Evolutionary conservation across 2,888 invertebrate species (phyloP).

Genomic region (Pollenia amentaria): DNA sequence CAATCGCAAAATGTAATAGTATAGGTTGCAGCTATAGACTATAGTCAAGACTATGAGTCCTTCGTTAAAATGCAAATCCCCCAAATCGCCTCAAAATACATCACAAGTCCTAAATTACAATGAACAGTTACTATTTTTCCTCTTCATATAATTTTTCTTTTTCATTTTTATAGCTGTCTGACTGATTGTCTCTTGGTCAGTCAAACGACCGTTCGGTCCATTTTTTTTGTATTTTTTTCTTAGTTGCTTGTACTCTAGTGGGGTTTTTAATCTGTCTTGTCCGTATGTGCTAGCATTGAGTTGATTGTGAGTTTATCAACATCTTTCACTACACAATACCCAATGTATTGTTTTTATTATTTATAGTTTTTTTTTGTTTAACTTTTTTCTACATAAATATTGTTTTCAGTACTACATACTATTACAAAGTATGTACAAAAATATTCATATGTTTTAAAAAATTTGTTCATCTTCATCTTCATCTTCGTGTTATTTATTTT

Average conservation of each 20-base stretch:
- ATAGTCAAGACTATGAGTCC: too few species aligned
- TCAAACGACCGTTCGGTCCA: background rate
- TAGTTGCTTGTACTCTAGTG: slow-evolving; percentile 6
- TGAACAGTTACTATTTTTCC: too few species aligned
- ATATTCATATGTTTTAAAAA: background rate
- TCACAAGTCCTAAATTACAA: too few species aligned
- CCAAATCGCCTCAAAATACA: too few species aligned
- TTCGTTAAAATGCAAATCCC: too few species aligned
- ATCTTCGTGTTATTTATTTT: background rate
- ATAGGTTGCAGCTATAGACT: too few species aligned
- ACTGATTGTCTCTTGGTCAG: background rate
- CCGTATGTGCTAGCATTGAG: background rate
- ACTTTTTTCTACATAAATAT: slow-evolving; percentile 8
- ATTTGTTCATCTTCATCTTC: slow-evolving; percentile 9
- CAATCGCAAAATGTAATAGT: too few species aligned
- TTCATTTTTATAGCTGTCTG: too few species aligned
- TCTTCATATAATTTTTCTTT: too few species aligned
- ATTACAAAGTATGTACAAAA: background rate
- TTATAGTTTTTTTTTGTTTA: slow-evolving; percentile 17
- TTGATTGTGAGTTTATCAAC: slow-evolving; percentile 19
- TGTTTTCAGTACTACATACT: too few species aligned
- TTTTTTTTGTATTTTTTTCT: slow-evolving; percentile 19
- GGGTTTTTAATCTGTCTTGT: slow-evolving; percentile 22
- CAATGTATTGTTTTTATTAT: background rate
- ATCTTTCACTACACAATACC: background rate